These are phyloP conservation scores for Onychostruthus taczanowskii DNA, from an alignment of 2,113 vertebrate species.

Conservation along the genomic window DNA sequence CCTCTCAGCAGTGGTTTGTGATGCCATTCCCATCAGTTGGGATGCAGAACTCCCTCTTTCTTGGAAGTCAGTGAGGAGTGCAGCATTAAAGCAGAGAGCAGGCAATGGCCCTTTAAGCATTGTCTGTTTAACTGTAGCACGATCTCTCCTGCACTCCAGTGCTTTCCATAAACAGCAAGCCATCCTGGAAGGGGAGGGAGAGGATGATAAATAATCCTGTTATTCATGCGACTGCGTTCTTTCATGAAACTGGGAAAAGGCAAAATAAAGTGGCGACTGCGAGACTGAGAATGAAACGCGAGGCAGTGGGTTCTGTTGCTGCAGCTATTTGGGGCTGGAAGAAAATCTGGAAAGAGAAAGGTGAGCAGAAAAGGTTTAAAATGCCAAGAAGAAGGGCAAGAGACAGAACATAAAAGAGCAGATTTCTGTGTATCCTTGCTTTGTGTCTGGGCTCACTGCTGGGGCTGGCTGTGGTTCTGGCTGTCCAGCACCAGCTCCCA, in stretches of 20 bases:
- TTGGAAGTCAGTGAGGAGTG: neutral
- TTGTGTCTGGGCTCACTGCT: neutral
- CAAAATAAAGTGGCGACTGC: slow-evolving; percentile 41
- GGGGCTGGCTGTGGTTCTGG: neutral
- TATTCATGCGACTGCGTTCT: slow-evolving; percentile 56
- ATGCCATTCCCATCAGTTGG: neutral
- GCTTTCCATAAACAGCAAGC: slow-evolving; percentile 70
- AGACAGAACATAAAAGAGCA: neutral
- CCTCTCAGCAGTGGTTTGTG: neutral
- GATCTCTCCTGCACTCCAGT: slow-evolving; percentile 34
- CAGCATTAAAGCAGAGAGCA: neutral
- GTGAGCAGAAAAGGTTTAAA: slow-evolving; percentile 18
- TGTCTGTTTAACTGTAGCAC: slow-evolving; percentile 60
- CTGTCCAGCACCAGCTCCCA: neutral
- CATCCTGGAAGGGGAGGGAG: slow-evolving; percentile 63
- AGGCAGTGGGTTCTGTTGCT: neutral
- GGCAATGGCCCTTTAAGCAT: slow-evolving; percentile 56
- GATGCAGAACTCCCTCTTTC: neutral
- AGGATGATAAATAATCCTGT: slow-evolving; percentile 69
- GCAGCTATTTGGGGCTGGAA: neutral
- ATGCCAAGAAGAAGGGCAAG: neutral
- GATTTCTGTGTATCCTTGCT: neutral
- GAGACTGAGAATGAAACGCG: neutral
- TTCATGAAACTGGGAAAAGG: slow-evolving; percentile 59
- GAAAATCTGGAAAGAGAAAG: slow-evolving; percentile 6